Conservation (phyloP, 1,140 invertebrate species). For the Lordiphosa stackelbergi region DNA sequence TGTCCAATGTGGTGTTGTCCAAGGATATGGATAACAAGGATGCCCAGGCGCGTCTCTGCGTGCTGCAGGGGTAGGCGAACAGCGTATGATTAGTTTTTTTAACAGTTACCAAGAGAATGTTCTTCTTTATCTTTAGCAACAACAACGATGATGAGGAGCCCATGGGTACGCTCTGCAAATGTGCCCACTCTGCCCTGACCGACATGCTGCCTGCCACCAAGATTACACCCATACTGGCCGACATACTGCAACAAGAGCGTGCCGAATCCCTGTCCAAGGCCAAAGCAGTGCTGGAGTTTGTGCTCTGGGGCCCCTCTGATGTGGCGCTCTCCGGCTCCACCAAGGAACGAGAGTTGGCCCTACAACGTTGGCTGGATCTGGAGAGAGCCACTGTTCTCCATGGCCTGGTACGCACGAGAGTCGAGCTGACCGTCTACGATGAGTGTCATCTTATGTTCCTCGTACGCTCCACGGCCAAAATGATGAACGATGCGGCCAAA, state of each 20-base stretch:
- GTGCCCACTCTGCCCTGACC: conserved; percentile 84
- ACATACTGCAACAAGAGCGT: conserved; percentile 84
- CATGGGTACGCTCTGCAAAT: conserved; percentile 86
- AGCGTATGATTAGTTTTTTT: neutral
- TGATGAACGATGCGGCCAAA: conserved; percentile 86
- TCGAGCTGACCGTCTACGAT: conserved; percentile 86
- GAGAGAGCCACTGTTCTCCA: conserved; percentile 89
- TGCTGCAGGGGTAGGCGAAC: conserved; percentile 83
- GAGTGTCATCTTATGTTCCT: conserved; percentile 89
- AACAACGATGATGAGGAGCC: conserved; percentile 80
- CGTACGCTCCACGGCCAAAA: conserved; percentile 87
- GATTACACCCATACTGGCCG: conserved; percentile 82
- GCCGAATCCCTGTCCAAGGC: conserved; percentile 82
- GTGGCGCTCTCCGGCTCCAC: conserved; percentile 82
- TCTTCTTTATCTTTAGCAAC: conserved; percentile 30
- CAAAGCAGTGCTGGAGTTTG: conserved; percentile 89
- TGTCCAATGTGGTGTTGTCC: conserved; percentile 79
- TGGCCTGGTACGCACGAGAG: conserved; percentile 84
- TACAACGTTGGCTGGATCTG: conserved; percentile 90
- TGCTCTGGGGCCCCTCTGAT: conserved; percentile 90
- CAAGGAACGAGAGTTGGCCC: conserved; percentile 83
- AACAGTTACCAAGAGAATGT: neutral
- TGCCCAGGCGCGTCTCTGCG: conserved; percentile 81
- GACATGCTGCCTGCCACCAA: conserved; percentile 82
- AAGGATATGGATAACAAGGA: conserved; percentile 80